These are phyloP conservation scores for Lasioglossum villosulum DNA, from an alignment of 2,888 invertebrate genomes.

Conservation along the genomic window DNA sequence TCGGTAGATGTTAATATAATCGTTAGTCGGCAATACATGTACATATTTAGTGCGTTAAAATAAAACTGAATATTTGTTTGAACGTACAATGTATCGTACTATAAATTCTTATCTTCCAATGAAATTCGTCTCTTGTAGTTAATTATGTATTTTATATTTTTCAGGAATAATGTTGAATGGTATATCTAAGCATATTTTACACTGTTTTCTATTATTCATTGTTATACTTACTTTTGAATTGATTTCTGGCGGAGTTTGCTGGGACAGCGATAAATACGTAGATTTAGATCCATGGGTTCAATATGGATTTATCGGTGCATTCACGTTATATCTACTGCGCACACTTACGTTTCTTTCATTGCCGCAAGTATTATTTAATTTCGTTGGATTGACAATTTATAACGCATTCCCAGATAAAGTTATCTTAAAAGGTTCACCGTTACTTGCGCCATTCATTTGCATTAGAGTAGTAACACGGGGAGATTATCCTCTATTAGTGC, in stretches of 20 bases:
- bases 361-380: conserved; percentile 95
- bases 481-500: conserved; percentile 96
- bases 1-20: not conserved
- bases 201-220: conserved; percentile 90
- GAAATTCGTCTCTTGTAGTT: not conserved
- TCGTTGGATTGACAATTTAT: conserved; percentile 93
- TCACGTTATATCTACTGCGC: conserved; percentile 91
- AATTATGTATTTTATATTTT: conserved; percentile 43
- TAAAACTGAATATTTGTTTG: not conserved
- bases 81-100: not conserved
- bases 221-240: conserved; percentile 91
- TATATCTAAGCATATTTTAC: conserved; percentile 91
- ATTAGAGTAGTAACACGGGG: conserved; percentile 97
- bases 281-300: conserved; percentile 92
- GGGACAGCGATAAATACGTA: conserved; percentile 82
- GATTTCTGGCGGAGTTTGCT: conserved; percentile 78
- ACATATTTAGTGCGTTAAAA: too few species aligned
- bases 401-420: conserved; percentile 98
- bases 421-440: conserved; percentile 93
- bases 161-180: conserved; percentile 86
- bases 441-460: conserved; percentile 97
- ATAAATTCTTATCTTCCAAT: not conserved
- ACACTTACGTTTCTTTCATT: conserved; percentile 93
- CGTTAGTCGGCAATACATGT: not conserved
- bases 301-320: conserved; percentile 91